Percentiles rank a stretch among this genome's conserved stretches.
These are phyloP conservation scores for Dromaius novaehollandiae DNA, from an alignment of 2,113 vertebrate species.

Conservation along the genomic window DNA sequence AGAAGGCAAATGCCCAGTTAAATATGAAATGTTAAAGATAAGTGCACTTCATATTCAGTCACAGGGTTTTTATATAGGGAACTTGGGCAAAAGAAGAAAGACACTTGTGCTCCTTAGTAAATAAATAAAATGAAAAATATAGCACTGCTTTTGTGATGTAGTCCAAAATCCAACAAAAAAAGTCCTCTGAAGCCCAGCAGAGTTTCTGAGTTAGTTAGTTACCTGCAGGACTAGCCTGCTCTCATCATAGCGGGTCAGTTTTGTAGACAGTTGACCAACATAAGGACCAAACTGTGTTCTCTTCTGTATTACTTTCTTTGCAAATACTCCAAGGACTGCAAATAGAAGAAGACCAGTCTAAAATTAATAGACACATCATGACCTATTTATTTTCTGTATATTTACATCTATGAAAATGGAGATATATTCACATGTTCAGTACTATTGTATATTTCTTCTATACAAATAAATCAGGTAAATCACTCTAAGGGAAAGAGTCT, in stretches of 20 bases:
- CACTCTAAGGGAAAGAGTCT: neutral
- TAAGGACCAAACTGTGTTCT: constrained; percentile 70
- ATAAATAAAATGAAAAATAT: neutral
- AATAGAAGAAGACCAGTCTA: constrained; percentile 21
- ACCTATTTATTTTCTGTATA: neutral
- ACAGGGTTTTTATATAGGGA: neutral
- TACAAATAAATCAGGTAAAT: neutral
- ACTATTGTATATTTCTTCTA: too few species aligned
- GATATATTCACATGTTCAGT: too few species aligned
- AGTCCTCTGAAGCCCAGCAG: neutral
- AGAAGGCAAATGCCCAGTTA: neutral
- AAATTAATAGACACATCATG: neutral
- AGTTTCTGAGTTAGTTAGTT: neutral
- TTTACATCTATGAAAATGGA: neutral
- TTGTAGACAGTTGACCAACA: constrained; percentile 67
- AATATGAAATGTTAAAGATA: neutral
- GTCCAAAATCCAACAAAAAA: neutral
- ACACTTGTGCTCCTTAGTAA: neutral
- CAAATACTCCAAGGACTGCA: constrained; percentile 68
- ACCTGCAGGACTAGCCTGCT: constrained; percentile 71
- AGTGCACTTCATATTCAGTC: neutral
- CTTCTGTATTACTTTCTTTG: constrained; percentile 71
- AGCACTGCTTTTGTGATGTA: neutral
- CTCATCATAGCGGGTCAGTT: constrained; percentile 62
- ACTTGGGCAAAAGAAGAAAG: neutral